Conservation (phyloP, 23 tunicate genomes). For the Phallusia fumigata region DNA sequence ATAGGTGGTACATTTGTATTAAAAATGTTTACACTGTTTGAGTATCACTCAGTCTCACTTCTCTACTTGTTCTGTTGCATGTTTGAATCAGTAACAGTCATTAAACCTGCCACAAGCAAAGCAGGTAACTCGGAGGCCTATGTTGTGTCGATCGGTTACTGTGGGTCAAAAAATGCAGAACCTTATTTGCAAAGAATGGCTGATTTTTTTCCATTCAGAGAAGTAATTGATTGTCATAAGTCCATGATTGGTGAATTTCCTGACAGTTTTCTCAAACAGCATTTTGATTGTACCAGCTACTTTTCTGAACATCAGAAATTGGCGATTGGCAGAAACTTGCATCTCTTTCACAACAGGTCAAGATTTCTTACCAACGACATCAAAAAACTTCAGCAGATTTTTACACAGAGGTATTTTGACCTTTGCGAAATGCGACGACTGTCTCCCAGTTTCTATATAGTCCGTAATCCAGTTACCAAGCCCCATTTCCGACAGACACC, state of each 20-base stretch:
- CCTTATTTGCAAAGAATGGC: slow-evolving; percentile 1
- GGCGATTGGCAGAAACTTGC: slow-evolving; percentile 42
- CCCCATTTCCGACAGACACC: slow-evolving; percentile 61
- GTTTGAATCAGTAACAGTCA: slow-evolving; percentile 45
- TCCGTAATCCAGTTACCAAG: slow-evolving; percentile 16
- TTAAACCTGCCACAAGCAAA: slow-evolving; percentile 89
- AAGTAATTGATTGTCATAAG: slow-evolving; percentile 2
- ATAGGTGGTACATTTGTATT: slow-evolving; percentile 66
- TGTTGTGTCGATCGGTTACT: slow-evolving; percentile 62
- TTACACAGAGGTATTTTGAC: slow-evolving; percentile 45
- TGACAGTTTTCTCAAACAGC: slow-evolving; percentile 38
- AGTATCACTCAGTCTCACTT: slow-evolving; percentile 51
- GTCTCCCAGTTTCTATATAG: slow-evolving; percentile 39
- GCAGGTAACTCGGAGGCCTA: slow-evolving; percentile 91
- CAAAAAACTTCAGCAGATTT: slow-evolving; percentile 19
- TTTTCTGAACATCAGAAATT: slow-evolving; percentile 40
- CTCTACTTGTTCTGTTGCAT: slow-evolving; percentile 54
- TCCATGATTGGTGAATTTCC: slow-evolving; percentile 26
- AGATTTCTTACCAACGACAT: background rate
- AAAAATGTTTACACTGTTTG: slow-evolving; percentile 88
- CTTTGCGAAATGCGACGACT: slow-evolving; percentile 41
- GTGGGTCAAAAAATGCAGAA: slow-evolving; percentile 30
- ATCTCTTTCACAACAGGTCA: slow-evolving; percentile 25
- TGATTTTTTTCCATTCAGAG: slow-evolving; percentile 39
- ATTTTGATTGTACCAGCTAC: slow-evolving; percentile 37